These are phyloP conservation scores for Achlya flavicornis DNA, from an alignment of 2,888 invertebrate species.

Conservation along the genomic window DNA sequence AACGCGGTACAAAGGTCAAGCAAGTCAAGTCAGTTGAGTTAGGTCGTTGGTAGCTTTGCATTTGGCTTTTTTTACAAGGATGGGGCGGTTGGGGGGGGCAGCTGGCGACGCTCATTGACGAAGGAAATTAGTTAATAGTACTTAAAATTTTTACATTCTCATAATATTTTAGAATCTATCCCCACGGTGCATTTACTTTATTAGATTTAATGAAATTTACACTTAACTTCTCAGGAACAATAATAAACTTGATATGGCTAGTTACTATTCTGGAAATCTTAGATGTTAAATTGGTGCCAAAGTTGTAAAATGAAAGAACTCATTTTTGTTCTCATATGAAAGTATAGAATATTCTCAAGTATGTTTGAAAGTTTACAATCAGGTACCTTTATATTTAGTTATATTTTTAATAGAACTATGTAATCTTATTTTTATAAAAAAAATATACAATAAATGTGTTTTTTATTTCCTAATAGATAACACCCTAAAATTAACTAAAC, in stretches of 20 bases:
- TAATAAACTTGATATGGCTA: conserved; percentile 31
- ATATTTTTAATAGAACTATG: conserved; percentile 34
- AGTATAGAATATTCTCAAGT: not conserved
- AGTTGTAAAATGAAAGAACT: conserved; percentile 44
- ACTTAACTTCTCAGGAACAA: conserved; percentile 13
- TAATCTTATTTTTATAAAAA: conserved; percentile 65
- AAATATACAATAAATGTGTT: conserved; percentile 23
- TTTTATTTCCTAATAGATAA: not conserved
- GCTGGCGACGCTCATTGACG: not conserved
- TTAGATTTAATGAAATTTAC: conserved; percentile 12
- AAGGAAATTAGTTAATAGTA: conserved; percentile 35
- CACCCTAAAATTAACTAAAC: too few relatives aligned
- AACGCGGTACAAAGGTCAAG: too few relatives aligned
- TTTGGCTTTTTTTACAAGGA: too few relatives aligned
- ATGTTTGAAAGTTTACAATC: not conserved
- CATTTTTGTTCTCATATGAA: not conserved
- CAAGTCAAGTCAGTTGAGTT: too few relatives aligned
- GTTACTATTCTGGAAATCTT: conserved; percentile 34
- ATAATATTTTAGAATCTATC: conserved; percentile 39
- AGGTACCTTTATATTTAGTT: conserved; percentile 25
- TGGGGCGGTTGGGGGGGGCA: too few relatives aligned
- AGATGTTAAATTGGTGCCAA: conserved; percentile 72
- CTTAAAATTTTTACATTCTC: conserved; percentile 46
- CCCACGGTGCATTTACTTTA: conserved; percentile 63
- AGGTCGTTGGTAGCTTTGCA: too few relatives aligned